Evolutionary conservation across 37 sponge, comb jelly and placozoan genomes (phyloP).

Genomic region (Sycon ciliatum): DNA sequence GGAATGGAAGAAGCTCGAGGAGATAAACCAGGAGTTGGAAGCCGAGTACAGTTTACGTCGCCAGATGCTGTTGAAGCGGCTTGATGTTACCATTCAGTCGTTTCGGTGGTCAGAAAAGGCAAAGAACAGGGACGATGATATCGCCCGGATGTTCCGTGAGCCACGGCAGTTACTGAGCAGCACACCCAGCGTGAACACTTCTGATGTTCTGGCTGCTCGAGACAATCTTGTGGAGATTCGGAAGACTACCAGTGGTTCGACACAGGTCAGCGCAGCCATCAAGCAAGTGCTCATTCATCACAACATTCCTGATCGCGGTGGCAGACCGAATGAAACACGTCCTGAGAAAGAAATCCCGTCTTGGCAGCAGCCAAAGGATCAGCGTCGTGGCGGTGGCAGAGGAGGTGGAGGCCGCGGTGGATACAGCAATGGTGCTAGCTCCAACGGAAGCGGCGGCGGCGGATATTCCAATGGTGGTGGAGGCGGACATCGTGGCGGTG

Average conservation of each 20-base stretch:
- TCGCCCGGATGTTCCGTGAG: slow-evolving; percentile 10
- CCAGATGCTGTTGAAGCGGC: slow-evolving; percentile 69
- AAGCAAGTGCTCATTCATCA: slow-evolving; percentile 75
- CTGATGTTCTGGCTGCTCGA: slow-evolving; percentile 57
- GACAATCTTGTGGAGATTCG: slow-evolving; percentile 42
- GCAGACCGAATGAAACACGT: slow-evolving; percentile 75
- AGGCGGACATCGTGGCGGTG: slow-evolving; percentile 23
- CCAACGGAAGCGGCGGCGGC: neutral
- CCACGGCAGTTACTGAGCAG: slow-evolving; percentile 21
- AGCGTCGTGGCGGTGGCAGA: slow-evolving; percentile 27
- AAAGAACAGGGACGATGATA: slow-evolving; percentile 51
- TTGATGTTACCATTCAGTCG: slow-evolving; percentile 82
- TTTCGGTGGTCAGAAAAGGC: slow-evolving; percentile 66
- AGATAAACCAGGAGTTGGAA: slow-evolving; percentile 51
- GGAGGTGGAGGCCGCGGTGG: slow-evolving; percentile 11
- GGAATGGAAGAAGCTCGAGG: slow-evolving; percentile 57
- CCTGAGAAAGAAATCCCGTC: slow-evolving; percentile 86
- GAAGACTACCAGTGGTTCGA: slow-evolving; percentile 42
- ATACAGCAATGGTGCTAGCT: no score
- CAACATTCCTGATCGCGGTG: slow-evolving; percentile 84
- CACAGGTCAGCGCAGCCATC: slow-evolving; percentile 44
- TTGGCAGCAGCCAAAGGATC: slow-evolving; percentile 59
- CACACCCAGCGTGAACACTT: slow-evolving; percentile 34
- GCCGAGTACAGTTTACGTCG: slow-evolving; percentile 61
- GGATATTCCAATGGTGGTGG: neutral